Evolutionary conservation across 2,113 vertebrate species (phyloP).

Genomic region (Indri indri): DNA sequence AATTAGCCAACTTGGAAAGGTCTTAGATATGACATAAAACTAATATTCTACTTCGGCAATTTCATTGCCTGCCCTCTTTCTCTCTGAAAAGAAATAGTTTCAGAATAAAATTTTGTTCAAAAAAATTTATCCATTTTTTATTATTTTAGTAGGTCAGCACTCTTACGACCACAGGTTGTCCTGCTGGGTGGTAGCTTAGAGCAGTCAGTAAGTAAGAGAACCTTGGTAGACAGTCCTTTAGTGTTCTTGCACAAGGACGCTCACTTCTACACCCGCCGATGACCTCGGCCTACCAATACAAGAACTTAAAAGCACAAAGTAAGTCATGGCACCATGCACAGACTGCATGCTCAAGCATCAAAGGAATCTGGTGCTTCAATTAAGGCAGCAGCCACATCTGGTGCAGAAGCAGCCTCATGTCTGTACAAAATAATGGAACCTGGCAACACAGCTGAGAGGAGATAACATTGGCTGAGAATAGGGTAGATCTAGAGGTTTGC

Average conservation of each 20-base stretch:
- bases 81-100: background rate
- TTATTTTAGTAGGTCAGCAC: background rate
- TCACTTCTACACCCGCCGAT: background rate
- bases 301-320: background rate
- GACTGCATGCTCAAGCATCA: background rate
- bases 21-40: conserved; percentile 59
- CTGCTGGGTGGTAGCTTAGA: background rate
- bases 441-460: background rate
- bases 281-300: background rate
- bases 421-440: background rate
- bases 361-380: background rate
- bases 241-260: background rate
- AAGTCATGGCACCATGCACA: background rate
- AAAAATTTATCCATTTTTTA: background rate
- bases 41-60: conserved; percentile 30
- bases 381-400: background rate
- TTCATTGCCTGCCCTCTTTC: background rate
- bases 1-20: conserved; percentile 65
- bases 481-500: background rate
- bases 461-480: background rate
- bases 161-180: background rate
- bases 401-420: background rate
- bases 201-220: background rate
- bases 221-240: background rate
- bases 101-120: background rate